Evolutionary conservation across 1,140 invertebrate species (phyloP).

Genomic region (Liolophura sinensis): DNA sequence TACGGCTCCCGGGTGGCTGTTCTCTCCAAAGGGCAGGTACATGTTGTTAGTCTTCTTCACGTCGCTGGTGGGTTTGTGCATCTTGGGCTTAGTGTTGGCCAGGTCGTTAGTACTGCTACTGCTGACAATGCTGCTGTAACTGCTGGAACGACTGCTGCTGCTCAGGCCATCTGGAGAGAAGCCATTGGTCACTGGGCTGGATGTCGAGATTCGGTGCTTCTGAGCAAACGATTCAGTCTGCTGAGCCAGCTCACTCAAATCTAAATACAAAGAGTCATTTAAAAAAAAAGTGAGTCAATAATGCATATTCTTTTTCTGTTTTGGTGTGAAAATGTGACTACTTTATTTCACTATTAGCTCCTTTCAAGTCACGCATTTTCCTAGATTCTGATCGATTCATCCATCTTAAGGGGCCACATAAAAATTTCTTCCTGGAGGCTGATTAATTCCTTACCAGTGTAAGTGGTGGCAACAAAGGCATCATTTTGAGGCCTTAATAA

Average conservation of each 20-base stretch:
- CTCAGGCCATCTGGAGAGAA: constrained; percentile 29
- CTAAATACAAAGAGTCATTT: constrained; percentile 28
- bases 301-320: no score
- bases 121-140: constrained; percentile 54
- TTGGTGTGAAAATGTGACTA: no score
- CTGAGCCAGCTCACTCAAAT: constrained; percentile 49
- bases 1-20: no score
- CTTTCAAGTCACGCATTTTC: no score
- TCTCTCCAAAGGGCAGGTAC: background rate
- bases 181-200: constrained; percentile 9
- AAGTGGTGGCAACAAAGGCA: no score
- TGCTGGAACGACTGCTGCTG: constrained; percentile 40
- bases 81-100: constrained; percentile 2
- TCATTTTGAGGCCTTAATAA: no score
- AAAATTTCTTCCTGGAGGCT: no score
- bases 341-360: no score
- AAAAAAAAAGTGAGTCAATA: no score
- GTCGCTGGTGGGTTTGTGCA: constrained; percentile 10
- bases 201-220: constrained; percentile 29
- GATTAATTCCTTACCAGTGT: no score
- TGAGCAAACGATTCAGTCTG: constrained; percentile 53
- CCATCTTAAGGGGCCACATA: no score
- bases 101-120: constrained; percentile 24
- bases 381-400: no score
- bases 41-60: background rate